These are phyloP conservation scores for Fratercula arctica DNA, from an alignment of 2,797 vertebrate species.

Conservation along the genomic window DNA sequence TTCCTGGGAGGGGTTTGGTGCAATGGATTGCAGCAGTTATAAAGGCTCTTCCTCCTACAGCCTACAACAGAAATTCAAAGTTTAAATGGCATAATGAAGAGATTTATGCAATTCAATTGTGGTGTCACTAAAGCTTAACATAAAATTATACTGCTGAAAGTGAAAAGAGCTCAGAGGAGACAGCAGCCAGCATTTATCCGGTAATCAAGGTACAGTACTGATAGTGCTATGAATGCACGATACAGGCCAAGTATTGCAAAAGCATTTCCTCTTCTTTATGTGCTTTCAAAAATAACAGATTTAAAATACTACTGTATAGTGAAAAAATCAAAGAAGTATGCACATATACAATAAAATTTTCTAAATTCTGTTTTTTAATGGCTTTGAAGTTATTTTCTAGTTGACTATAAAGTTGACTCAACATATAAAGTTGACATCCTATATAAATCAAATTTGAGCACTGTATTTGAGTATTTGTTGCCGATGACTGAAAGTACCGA, in stretches of 20 bases:
- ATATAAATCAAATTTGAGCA: not conserved
- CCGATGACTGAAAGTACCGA: not conserved
- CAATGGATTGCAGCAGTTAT: not conserved
- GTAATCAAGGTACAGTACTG: slow-evolving; percentile 48
- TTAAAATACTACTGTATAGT: slow-evolving; percentile 20
- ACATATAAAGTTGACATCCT: not conserved
- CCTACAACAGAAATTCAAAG: slow-evolving; percentile 54
- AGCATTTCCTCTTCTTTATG: slow-evolving; percentile 38
- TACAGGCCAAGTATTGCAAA: slow-evolving; percentile 7
- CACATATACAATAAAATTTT: not conserved
- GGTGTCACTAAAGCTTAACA: slow-evolving; percentile 69
- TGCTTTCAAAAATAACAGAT: slow-evolving; percentile 15
- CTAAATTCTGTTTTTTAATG: slow-evolving; percentile 38
- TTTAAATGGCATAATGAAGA: slow-evolving; percentile 67
- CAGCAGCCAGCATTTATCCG: slow-evolving; percentile 64
- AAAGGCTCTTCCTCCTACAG: not conserved
- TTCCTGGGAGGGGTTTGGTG: not conserved
- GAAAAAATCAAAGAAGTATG: not conserved
- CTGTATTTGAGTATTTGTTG: not conserved
- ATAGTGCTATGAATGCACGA: slow-evolving; percentile 31
- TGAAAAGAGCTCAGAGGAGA: slow-evolving; percentile 66
- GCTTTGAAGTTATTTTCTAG: slow-evolving; percentile 17
- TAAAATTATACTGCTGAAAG: slow-evolving; percentile 72
- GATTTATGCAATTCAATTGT: slow-evolving; percentile 70
- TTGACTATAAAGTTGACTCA: not conserved